Conservation (phyloP, 2,888 invertebrate genomes). For the Drosophila fulvimacula region DNA sequence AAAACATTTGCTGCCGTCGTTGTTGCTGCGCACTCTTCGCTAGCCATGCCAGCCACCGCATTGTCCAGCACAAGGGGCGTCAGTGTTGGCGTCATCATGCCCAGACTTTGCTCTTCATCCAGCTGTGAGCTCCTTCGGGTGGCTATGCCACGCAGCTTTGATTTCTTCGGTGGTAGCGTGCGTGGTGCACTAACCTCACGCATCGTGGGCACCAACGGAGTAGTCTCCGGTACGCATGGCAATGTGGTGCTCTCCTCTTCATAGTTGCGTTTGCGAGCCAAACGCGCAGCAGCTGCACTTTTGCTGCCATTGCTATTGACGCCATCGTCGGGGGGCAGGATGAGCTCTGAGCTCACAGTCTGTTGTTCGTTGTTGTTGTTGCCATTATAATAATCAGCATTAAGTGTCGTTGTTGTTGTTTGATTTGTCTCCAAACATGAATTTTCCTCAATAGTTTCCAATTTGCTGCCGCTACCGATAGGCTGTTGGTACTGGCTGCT, state of each 20-base stretch:
- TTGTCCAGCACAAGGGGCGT: constrained; percentile 66
- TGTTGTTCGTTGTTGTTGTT: constrained; percentile 52
- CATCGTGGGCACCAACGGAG: constrained; percentile 32
- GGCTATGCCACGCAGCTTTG: constrained; percentile 72
- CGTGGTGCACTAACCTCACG: constrained; percentile 71
- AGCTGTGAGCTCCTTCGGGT: constrained; percentile 69
- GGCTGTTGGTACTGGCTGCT: constrained; percentile 50
- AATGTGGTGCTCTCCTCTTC: constrained; percentile 68
- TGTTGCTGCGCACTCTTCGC: constrained; percentile 63
- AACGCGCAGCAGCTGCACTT: constrained; percentile 53
- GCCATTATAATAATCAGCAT: constrained; percentile 54
- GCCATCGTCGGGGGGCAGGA: constrained; percentile 38
- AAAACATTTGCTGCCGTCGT: constrained; percentile 27
- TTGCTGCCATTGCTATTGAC: constrained; percentile 55
- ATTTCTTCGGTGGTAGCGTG: constrained; percentile 81
- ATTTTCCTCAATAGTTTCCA: constrained; percentile 81
- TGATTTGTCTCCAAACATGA: constrained; percentile 48
- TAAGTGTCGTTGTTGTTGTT: constrained; percentile 14
- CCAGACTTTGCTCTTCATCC: constrained; percentile 58
- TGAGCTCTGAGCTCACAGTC: constrained; percentile 33
- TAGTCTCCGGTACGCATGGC: constrained; percentile 44
- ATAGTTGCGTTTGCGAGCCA: constrained; percentile 82
- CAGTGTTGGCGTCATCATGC: constrained; percentile 31
- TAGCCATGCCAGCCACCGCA: constrained; percentile 72
- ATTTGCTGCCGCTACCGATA: constrained; percentile 39